These are phyloP conservation scores for Tachysurus vachellii DNA, from an alignment of 2,113 vertebrate species.

Conservation along the genomic window DNA sequence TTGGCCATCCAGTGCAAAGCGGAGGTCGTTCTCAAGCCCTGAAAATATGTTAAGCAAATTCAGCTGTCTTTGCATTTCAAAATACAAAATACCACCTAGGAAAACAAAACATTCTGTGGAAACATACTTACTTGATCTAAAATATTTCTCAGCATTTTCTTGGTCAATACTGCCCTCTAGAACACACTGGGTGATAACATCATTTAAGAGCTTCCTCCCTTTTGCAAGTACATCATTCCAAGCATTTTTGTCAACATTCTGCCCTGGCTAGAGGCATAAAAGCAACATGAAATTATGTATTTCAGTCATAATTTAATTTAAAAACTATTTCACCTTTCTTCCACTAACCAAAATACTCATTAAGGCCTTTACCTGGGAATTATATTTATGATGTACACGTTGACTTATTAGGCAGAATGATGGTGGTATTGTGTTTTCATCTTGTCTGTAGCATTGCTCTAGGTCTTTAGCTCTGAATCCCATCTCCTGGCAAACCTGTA, in stretches of 20 bases:
- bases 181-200: slow-evolving; percentile 63
- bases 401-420: slow-evolving; percentile 64
- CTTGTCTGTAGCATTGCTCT: slow-evolving; percentile 70
- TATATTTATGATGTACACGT: not conserved
- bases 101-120: not conserved
- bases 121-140: slow-evolving; percentile 67
- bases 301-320: not conserved
- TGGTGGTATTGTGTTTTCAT: slow-evolving; percentile 75
- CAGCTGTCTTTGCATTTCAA: not conserved
- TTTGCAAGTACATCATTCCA: slow-evolving; percentile 51
- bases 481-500: slow-evolving; percentile 65
- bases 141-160: slow-evolving; percentile 65
- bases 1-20: slow-evolving; percentile 63
- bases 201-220: slow-evolving; percentile 60
- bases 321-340: not conserved
- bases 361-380: not conserved
- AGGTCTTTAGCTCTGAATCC: slow-evolving; percentile 64
- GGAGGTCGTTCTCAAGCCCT: slow-evolving; percentile 74
- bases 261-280: slow-evolving; percentile 23
- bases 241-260: slow-evolving; percentile 27
- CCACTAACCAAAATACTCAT: not conserved
- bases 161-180: slow-evolving; percentile 56
- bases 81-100: not conserved
- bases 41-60: not conserved
- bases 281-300: not conserved